Evolutionary conservation across 1,140 invertebrate species (phyloP), one percentile per base, ranked within the genome.

Genomic region (Drosophila grimshawi): DNA sequence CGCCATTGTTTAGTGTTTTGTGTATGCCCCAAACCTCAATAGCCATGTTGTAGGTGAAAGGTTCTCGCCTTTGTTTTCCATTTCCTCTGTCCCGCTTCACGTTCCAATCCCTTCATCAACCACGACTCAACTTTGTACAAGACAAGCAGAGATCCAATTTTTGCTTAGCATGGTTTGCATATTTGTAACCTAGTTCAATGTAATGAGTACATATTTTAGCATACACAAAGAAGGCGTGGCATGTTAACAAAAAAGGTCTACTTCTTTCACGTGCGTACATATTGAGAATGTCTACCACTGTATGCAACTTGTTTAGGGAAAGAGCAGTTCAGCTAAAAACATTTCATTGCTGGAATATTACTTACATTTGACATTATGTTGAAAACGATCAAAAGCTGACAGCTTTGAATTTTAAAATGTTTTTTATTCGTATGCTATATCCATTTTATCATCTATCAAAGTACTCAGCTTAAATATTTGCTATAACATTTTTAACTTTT

Each of bases 161-260:
- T 71, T 88, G 71, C 77, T 62, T 65, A 49, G 65, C 83, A 82
- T 88, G 83, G 80, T 78, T 80, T 83, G 83, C 72, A 88, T 86
- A 86, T 88, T 86, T 88, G 68, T 46, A 62, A 82, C 63, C 66
- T 55, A 57, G 46, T 68, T 56, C 46, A 46, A 77, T 68, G 65
- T 82, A 82, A 86, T 71, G 74, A 76, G 81, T 60, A 63, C 52
- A 64, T 41, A 67, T 69, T 69, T 71, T 61, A 65, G 49, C 66
- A 62, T 51, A 67, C 65, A 56, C 43, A 48, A 51, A 41, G 33
- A 53, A 43, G 74, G 73, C 62, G 81, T 81, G 65, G 37, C 59
- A 53, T 56, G 39, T 51, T 32, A 48, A 8, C 69, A 56, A 49
- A 52, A 72, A 66, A 72, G 52, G 49, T 46, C 11, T 30, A 10